phyloP scores from a whole-genome alignment of 37 sponge, comb jelly and placozoan species.

The Bolinopsis microptera region DNA sequence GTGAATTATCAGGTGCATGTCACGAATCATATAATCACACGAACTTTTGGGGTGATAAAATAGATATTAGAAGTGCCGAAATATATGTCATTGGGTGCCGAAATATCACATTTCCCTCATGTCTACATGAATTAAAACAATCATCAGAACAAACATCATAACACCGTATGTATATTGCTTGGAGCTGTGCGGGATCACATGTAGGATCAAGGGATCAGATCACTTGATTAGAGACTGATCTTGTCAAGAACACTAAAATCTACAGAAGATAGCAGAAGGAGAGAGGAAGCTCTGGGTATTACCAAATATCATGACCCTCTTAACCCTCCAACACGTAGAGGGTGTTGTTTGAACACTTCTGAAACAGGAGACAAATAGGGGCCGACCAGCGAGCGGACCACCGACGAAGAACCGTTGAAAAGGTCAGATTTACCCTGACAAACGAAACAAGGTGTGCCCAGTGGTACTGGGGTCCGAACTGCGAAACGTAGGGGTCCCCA shows the following conservation, averaged over 20 bases:
- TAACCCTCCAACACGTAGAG: background rate
- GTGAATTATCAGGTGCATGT: background rate
- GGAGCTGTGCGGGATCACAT: background rate
- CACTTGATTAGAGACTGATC: background rate
- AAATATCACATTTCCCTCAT: background rate
- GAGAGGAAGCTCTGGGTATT: background rate
- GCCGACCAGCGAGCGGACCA: no score
- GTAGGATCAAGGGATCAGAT: background rate
- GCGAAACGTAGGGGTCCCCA: no score
- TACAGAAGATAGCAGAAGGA: background rate
- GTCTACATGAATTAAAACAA: background rate
- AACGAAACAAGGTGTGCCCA: no score
- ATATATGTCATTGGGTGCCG: no score
- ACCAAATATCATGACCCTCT: background rate
- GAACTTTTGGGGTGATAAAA: no score
- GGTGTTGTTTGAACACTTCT: no score
- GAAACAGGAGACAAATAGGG: no score
- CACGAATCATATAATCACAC: background rate
- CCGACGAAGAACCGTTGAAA: no score
- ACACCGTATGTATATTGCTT: background rate
- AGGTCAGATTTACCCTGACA: no score
- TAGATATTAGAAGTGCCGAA: background rate
- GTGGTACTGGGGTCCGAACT: no score
- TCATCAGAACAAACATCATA: background rate
- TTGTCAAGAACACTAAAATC: background rate